These are phyloP conservation scores for Notoglanidium macrostoma DNA, from an alignment of 2,797 vertebrate genomes.

Conservation along the genomic window DNA sequence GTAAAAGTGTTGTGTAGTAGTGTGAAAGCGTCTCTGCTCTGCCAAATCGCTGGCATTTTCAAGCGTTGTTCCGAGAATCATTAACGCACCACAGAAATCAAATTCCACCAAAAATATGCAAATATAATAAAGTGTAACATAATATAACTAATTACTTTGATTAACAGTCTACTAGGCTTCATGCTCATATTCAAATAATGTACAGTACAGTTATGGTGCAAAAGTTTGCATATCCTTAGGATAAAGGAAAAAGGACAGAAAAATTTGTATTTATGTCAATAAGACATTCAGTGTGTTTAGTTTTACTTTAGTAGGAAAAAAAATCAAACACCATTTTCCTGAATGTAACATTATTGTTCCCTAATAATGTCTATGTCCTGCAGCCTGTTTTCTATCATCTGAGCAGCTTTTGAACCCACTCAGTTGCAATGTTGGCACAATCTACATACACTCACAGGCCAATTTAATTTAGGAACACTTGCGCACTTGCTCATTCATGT, in stretches of 20 bases:
- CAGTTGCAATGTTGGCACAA: no score
- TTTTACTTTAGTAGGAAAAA: neutral
- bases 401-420: neutral
- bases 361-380: neutral
- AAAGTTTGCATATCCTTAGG: neutral
- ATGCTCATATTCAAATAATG: no score
- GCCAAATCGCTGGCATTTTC: slow-evolving; percentile 20
- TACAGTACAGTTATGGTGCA: neutral
- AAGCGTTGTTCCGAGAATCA: neutral
- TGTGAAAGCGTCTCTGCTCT: neutral
- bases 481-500: neutral
- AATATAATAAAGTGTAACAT: neutral
- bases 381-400: neutral
- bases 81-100: neutral
- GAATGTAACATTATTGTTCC: neutral
- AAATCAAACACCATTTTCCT: neutral
- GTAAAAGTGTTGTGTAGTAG: slow-evolving; percentile 20
- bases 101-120: neutral
- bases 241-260: neutral
- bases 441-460: neutral
- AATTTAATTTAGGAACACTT: neutral
- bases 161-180: neutral
- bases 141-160: neutral
- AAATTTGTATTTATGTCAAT: no score
- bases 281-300: neutral